These are phyloP conservation scores for Kryptopterus vitreolus DNA, from an alignment of 2,797 vertebrate genomes.

Conservation along the genomic window DNA sequence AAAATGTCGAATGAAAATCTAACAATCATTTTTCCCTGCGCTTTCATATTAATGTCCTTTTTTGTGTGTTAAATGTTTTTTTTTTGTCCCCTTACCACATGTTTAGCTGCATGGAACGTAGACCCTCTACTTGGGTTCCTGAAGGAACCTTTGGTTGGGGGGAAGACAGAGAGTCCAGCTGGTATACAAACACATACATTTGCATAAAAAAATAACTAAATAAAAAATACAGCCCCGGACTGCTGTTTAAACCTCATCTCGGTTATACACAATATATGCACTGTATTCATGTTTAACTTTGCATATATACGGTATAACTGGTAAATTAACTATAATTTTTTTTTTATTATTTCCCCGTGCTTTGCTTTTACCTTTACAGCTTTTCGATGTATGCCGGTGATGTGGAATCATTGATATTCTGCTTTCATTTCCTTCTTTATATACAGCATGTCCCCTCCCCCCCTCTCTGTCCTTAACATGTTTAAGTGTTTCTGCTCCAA, in stretches of 20 bases:
- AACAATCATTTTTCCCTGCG: neutral
- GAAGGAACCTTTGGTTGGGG: conserved; percentile 69
- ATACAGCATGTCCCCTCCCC: neutral
- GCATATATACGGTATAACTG: neutral
- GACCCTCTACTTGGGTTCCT: conserved; percentile 63
- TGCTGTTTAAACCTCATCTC: neutral
- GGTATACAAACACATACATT: conserved; percentile 58
- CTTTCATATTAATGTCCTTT: neutral
- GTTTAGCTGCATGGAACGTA: conserved; percentile 56
- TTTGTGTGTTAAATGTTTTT: conserved; percentile 20
- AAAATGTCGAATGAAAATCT: neutral
- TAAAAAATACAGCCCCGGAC: too few relatives aligned
- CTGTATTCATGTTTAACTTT: neutral
- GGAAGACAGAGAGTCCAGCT: conserved; percentile 64
- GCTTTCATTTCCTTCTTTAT: neutral
- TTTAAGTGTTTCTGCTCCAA: neutral
- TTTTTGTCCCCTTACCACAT: conserved; percentile 54
- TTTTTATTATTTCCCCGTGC: neutral
- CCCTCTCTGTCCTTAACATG: neutral
- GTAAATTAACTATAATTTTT: neutral
- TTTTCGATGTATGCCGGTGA: neutral
- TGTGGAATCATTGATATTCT: neutral
- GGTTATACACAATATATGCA: neutral
- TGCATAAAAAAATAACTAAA: conserved; percentile 4
- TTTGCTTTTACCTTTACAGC: conserved; percentile 5